Conservation (phyloP, 2,113 vertebrate species). For the Brevimyrus niger region DNA sequence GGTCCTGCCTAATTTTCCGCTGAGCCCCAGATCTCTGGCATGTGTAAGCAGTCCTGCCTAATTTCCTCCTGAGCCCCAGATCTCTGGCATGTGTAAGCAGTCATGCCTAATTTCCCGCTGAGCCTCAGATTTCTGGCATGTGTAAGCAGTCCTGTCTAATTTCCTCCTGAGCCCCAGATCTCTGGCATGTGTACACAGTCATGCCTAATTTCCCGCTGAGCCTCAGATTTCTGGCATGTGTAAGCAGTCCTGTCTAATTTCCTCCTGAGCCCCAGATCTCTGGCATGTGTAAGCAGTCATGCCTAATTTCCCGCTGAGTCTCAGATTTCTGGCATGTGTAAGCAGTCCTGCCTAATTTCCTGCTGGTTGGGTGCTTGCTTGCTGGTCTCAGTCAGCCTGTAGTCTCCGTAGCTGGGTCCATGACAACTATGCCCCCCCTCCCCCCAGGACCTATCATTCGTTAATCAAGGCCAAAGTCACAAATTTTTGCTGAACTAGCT, state of each 20-base stretch:
- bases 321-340: slow-evolving; percentile 34
- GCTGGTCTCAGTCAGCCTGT: too few relatives aligned
- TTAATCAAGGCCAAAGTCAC: not conserved
- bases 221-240: slow-evolving; percentile 33
- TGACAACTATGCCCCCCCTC: slow-evolving; percentile 6
- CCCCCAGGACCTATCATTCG: not conserved
- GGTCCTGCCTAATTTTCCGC: slow-evolving; percentile 45
- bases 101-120: slow-evolving; percentile 41
- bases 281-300: slow-evolving; percentile 35
- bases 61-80: slow-evolving; percentile 37
- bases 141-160: slow-evolving; percentile 40
- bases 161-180: slow-evolving; percentile 38
- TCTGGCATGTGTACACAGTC: slow-evolving; percentile 38
- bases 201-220: slow-evolving; percentile 40
- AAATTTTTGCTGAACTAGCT: not conserved
- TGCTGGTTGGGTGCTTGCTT: slow-evolving; percentile 6
- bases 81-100: slow-evolving; percentile 40
- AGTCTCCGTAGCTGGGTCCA: slow-evolving; percentile 1
- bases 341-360: slow-evolving; percentile 45
- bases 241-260: slow-evolving; percentile 44
- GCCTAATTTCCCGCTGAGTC: slow-evolving; percentile 40
- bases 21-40: slow-evolving; percentile 40
- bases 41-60: slow-evolving; percentile 36
- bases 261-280: slow-evolving; percentile 34
- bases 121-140: slow-evolving; percentile 32